Evolutionary conservation across 2,797 vertebrate genomes (phyloP), one percentile per base, ranked within the genome.

Genomic region (Falco novaeseelandiae): DNA sequence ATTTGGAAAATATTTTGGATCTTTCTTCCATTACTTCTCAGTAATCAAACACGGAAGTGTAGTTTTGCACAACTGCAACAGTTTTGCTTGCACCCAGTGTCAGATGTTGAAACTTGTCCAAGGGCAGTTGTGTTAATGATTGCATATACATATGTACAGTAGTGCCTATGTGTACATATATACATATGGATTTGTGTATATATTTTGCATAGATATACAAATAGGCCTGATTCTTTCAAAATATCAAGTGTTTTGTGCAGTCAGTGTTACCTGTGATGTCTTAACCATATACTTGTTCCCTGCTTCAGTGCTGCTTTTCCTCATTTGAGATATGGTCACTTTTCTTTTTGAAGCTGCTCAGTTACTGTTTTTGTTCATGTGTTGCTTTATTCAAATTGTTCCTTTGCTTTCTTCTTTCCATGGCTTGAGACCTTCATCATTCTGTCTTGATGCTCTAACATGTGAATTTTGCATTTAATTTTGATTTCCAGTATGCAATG

Each of bases 171-270:
- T 97, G 97, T 98, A 97, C 95, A 97, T 97, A 97, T 97, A 97
- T 97, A 97, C 96, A 97, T 97, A 97, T 89, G 95, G 93, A 97
- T 93, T 93, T 96, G 93, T 98, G 97, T 97, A 97, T 98, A 97
- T 97, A 97, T 97, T 97, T 97, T 97, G 97, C 96, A 96, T 97
- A 97, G 93, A 82, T 95, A 91, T 91, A 90, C 92, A 91, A 62
- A 88, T 91, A 97, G 96, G 96, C 96, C 88, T 87, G 74, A 61
- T 93, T 88, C 95, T 95, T 89, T 91, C 84, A 66, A 89, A 84
- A 73, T 86, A 91, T 62, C 93, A 77, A 76, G 90, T 96, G 92
- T 90, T 93, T 72, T 90, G 96, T 97, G 95, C 94, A 92, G 80
- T 97, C 94, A 93, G 89, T 97, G 95, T 97, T 97, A 88, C 83